Evolutionary conservation across 2,888 invertebrate genomes (phyloP), one percentile per base, ranked within the genome.

Genomic region (Trileptium ribeirensis): DNA sequence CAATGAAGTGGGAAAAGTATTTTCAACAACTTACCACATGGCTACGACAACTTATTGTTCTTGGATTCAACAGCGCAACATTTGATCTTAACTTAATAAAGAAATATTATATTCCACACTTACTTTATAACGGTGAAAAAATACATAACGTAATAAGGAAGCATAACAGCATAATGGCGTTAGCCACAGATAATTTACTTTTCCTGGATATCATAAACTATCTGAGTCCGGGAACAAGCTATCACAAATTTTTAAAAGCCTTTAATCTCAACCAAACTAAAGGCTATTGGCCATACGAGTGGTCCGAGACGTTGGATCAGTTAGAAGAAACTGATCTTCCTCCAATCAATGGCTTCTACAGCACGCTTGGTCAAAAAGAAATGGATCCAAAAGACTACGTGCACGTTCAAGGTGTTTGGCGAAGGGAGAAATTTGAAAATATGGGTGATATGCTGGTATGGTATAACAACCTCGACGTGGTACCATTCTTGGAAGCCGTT

Each of bases 401-500:
- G 8, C n/a, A 15, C 15, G n/a, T 24, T 15, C 77, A 77, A 77
- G 19, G 15, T 8, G 19, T 29, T 15, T 77, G 77, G 77, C 15
- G 3, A 8, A 8, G 33, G 29, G 8, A 36, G 8, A 29, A 29
- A 3, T 29, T 77, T 24, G 39, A 8, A 8, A 34, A 19, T 37
- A 8, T 77, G 67, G 40, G 24, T 37, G 78, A 74, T 34, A 79
- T 81, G 64, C 82, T 84, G 15, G 37, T 51, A 2, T 67, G n/a
- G n/a, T 78, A 83, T 33, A 84, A 83, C 31, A 79, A 37, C 31
- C 64, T 64, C 24, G 84, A 83, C 1, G 79, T 67, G 38, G 67
- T 77, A 38, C 80, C 19, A 2, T 84, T 83, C 40, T 80, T 84
- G 2, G 81, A 78, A 77, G 84, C 84, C 37, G 79, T 79, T 2